Conservation (phyloP, 1,140 invertebrate genomes). For the Latrodectus geometricus region DNA sequence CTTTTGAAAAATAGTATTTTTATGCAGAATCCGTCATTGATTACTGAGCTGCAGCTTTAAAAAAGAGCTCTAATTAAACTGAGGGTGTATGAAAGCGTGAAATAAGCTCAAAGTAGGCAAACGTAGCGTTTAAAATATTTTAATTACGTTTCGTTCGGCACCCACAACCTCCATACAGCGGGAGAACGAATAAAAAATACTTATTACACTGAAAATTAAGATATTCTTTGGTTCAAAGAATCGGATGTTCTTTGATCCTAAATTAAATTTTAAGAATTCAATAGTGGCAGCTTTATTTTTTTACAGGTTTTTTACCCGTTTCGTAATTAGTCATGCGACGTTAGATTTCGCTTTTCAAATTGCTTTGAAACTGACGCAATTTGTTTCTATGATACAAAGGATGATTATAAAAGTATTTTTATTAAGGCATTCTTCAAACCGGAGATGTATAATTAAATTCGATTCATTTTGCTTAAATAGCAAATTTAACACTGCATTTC, state of each 20-base stretch:
- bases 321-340: background rate
- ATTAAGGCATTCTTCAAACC: background rate
- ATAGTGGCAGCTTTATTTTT: background rate
- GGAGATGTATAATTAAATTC: background rate
- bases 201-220: conserved; percentile 5
- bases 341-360: background rate
- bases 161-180: no score
- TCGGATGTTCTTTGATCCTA: conserved; percentile 27
- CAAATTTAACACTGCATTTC: no score
- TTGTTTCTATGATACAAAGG: background rate
- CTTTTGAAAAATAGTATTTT: no score
- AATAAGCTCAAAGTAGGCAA: no score
- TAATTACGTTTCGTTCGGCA: no score
- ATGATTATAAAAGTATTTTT: background rate
- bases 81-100: no score
- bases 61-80: no score
- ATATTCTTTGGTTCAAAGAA: conserved; percentile 12
- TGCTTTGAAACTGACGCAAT: background rate
- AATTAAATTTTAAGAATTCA: conserved; percentile 29
- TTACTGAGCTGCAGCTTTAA: no score
- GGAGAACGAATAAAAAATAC: no score
- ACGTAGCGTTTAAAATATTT: no score
- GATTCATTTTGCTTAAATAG: background rate
- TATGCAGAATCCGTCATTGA: no score
- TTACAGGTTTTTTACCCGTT: background rate